Conservation (phyloP, 2,113 vertebrate genomes). For the Uropsilus gracilis region DNA sequence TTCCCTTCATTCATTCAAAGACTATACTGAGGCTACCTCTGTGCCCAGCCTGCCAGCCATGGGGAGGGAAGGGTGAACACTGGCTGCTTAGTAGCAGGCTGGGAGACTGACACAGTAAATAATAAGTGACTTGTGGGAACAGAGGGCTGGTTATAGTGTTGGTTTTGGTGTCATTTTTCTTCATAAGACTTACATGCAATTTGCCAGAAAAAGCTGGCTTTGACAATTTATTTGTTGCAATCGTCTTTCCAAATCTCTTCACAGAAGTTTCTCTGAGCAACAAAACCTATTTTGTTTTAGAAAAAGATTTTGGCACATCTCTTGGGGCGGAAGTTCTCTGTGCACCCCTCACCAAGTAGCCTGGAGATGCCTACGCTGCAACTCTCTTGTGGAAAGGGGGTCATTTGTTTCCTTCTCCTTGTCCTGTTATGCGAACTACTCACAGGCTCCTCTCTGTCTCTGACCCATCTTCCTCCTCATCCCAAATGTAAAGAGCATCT, state of each 20-base stretch:
- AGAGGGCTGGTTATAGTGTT: background rate
- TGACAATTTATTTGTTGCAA: background rate
- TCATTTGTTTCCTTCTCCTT: background rate
- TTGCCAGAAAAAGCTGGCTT: background rate
- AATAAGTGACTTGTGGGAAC: background rate
- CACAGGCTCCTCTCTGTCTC: background rate
- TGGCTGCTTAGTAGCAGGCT: too few relatives aligned
- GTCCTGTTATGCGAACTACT: background rate
- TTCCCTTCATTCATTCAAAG: background rate
- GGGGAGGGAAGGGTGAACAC: accelerated
- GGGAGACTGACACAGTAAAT: background rate
- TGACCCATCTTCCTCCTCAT: background rate
- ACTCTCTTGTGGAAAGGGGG: background rate
- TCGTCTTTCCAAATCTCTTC: background rate
- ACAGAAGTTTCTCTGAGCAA: background rate
- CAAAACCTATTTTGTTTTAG: background rate
- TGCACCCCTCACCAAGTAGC: background rate
- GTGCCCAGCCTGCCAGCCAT: background rate
- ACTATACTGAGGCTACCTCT: background rate
- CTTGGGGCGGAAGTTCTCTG: background rate
- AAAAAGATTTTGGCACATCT: conserved; percentile 3
- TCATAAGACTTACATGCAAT: background rate
- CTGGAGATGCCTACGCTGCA: conserved; percentile 43
- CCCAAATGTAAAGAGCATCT: background rate
- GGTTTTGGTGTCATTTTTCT: background rate